Conservation (phyloP, 1,140 invertebrate genomes). For the Drosophila burlai region DNA sequence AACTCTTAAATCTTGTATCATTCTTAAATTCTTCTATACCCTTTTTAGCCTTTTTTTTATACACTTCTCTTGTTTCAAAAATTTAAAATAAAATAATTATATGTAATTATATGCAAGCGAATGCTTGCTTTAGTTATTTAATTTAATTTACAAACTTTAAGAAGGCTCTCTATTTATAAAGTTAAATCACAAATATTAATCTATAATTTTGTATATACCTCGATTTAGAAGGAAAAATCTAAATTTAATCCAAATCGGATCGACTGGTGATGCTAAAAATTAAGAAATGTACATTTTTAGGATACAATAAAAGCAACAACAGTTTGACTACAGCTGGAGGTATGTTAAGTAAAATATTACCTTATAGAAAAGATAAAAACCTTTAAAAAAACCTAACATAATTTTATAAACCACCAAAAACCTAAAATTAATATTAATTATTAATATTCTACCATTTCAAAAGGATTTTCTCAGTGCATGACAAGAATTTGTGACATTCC, state of each 20-base stretch:
- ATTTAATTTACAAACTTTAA: no score
- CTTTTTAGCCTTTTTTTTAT: no score
- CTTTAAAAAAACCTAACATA: background rate
- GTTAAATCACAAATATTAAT: background rate
- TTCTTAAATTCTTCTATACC: no score
- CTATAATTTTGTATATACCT: background rate
- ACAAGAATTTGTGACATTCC: constrained; percentile 67
- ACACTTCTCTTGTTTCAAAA: no score
- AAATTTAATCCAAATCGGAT: background rate
- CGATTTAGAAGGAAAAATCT: background rate
- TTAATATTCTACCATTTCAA: background rate
- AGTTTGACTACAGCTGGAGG: no score
- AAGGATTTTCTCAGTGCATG: background rate
- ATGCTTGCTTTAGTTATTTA: no score
- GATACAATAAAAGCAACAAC: background rate
- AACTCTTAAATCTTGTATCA: no score
- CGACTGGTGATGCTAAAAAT: background rate
- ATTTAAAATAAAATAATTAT: no score
- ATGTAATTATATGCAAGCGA: no score
- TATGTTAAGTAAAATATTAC: background rate
- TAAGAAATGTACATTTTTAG: no score
- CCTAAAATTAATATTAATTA: background rate
- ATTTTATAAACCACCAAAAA: background rate
- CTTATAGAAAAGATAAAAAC: background rate
- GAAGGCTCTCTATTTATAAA: background rate